Conservation (phyloP, 2,888 invertebrate species). For the Choristoneura rosaceana region DNA sequence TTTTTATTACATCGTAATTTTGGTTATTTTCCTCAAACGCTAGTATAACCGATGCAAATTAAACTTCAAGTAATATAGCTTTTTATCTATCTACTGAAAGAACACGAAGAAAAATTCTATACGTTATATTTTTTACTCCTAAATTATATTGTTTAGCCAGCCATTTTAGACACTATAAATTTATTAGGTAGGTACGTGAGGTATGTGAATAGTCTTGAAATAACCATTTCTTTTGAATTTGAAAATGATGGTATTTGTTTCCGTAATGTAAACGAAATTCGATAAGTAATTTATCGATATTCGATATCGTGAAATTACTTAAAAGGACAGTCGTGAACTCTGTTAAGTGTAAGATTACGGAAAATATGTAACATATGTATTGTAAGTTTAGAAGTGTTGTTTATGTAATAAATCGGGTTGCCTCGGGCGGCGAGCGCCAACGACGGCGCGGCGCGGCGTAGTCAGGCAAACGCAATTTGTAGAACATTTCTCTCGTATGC, state of each 20-base stretch:
- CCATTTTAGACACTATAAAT: background rate
- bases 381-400: conserved; percentile 33
- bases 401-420: conserved; percentile 39
- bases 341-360: conserved; percentile 18
- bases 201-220: background rate
- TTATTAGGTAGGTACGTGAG: background rate
- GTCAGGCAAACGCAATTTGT: conserved; percentile 75
- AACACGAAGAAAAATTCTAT: background rate
- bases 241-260: no score
- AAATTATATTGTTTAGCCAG: background rate
- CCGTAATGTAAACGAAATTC: no score
- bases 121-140: no score
- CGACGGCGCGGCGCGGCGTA: conserved; percentile 44
- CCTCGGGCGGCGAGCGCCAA: conserved; percentile 21
- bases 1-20: conserved; percentile 70
- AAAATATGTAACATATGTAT: conserved; percentile 24
- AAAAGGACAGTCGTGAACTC: background rate
- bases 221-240: no score
- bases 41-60: background rate
- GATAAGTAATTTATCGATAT: no score
- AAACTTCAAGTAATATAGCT: background rate
- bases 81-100: background rate
- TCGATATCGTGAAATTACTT: no score
- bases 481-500: conserved; percentile 74
- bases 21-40: conserved; percentile 61